These are phyloP conservation scores for Chaetodon auriga DNA, from an alignment of 2,113 vertebrate species.

Conservation along the genomic window DNA sequence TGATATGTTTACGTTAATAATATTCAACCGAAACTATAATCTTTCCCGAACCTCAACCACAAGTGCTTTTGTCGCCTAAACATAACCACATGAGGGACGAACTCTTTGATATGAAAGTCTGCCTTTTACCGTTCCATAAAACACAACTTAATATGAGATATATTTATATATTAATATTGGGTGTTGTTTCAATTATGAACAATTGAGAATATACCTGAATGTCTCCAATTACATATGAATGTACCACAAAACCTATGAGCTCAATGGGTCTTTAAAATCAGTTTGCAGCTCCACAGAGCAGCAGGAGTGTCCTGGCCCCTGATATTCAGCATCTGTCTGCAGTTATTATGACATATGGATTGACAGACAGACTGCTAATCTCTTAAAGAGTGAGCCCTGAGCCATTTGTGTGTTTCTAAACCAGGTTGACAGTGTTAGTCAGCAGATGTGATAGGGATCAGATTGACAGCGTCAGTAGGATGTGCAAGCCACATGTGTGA, in stretches of 20 bases:
- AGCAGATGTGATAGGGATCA: neutral
- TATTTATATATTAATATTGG: neutral
- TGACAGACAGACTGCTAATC: slow-evolving; percentile 8
- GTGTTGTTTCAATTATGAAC: slow-evolving; percentile 1
- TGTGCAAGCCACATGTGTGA: neutral
- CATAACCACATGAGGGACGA: neutral
- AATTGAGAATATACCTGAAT: neutral
- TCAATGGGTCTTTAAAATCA: neutral
- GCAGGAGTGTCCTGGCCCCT: neutral
- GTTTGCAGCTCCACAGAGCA: neutral
- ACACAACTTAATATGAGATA: too few species aligned
- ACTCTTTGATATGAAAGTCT: neutral
- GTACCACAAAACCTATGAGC: neutral
- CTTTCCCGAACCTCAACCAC: neutral
- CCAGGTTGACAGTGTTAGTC: slow-evolving; percentile 9
- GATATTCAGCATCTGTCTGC: neutral
- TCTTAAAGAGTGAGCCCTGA: neutral
- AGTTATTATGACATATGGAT: neutral
- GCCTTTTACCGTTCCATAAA: neutral
- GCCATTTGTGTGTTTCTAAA: neutral
- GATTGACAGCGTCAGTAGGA: neutral
- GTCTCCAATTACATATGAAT: slow-evolving; percentile 2
- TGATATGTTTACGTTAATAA: neutral
- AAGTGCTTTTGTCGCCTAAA: neutral
- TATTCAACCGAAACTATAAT: neutral